phyloP scores from a whole-genome alignment of 2,113 vertebrate species.

The Falcunculus frontatus region DNA sequence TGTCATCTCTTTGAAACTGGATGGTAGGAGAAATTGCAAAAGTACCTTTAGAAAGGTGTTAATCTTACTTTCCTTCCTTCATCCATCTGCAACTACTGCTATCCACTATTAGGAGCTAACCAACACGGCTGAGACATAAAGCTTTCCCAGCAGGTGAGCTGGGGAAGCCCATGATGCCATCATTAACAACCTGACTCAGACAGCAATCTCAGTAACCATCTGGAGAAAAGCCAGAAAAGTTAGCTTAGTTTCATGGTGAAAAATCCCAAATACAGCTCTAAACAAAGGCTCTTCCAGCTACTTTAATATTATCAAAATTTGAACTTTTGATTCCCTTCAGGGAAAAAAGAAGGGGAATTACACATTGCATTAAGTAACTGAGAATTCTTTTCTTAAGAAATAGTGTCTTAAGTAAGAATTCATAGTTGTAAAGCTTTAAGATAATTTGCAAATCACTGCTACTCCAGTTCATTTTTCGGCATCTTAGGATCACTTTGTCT shows the following conservation, averaged over 20 bases:
- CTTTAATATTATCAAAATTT: neutral
- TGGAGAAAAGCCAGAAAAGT: neutral
- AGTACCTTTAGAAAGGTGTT: neutral
- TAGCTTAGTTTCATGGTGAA: neutral
- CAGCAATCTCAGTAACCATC: neutral
- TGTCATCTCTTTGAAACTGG: constrained; percentile 1
- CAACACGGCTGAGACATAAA: neutral
- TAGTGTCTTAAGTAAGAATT: neutral
- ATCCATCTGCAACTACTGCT: neutral
- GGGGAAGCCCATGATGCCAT: neutral
- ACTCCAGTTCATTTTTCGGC: neutral
- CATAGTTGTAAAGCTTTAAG: neutral
- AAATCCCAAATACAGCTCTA: neutral
- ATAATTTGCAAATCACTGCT: neutral
- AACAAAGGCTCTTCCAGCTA: neutral
- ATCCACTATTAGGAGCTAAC: neutral
- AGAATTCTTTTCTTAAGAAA: neutral
- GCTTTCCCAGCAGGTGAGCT: neutral
- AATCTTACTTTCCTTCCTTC: neutral
- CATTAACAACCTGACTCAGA: constrained; percentile 12
- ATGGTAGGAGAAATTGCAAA: neutral
- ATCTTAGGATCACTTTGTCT: neutral
- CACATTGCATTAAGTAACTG: neutral
- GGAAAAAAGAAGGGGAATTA: neutral
- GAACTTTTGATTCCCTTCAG: neutral